These are phyloP conservation scores for Fregata magnificens DNA, from an alignment of 2,113 vertebrate genomes.

Conservation along the genomic window DNA sequence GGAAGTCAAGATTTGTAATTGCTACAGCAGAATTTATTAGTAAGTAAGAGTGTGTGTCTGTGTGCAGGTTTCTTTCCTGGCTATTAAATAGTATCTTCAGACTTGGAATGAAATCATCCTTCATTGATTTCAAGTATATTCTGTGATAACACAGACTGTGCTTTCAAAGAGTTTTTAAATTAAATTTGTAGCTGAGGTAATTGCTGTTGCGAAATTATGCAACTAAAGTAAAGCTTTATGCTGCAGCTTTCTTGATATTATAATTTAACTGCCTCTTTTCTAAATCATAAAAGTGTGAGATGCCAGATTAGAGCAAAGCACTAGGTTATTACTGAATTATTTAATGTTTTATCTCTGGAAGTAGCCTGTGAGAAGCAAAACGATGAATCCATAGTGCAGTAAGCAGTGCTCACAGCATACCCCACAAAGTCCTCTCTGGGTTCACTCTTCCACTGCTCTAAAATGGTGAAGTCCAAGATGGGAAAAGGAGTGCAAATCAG, in stretches of 20 bases:
- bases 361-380: not conserved
- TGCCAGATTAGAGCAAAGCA: constrained; percentile 37
- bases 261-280: constrained; percentile 69
- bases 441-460: not conserved
- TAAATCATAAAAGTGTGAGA: constrained; percentile 44
- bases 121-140: constrained; percentile 77
- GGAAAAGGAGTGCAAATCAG: not conserved
- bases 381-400: not conserved
- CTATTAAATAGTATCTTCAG: constrained; percentile 70
- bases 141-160: constrained; percentile 59
- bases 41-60: not conserved
- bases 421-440: not conserved
- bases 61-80: constrained; percentile 21
- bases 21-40: constrained; percentile 64
- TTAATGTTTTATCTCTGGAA: not conserved
- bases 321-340: constrained; percentile 33
- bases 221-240: constrained; percentile 54
- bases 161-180: constrained; percentile 78
- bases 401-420: not conserved
- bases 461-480: not conserved
- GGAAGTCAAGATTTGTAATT: constrained; percentile 60
- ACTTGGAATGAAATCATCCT: constrained; percentile 72
- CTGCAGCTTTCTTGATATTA: constrained; percentile 61
- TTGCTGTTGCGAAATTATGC: constrained; percentile 73
- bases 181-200: constrained; percentile 78